A percentile compares a stretch with the other conserved stretches of the same genome.
Conservation (phyloP, 1,140 invertebrate genomes). For the Andricus grossulariae region DNA sequence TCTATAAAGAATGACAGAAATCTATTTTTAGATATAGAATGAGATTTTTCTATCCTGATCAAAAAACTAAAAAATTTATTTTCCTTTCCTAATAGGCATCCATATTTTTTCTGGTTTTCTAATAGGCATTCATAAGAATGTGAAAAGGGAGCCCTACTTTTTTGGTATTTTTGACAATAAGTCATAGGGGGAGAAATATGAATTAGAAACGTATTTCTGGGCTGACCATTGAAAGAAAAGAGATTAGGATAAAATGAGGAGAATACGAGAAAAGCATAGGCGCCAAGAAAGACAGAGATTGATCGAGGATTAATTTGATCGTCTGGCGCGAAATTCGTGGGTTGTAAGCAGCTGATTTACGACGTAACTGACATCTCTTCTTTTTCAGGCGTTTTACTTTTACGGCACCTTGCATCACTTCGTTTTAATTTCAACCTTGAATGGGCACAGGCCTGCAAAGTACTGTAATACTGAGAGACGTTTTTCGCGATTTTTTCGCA, state of each 20-base stretch:
- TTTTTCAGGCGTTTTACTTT: slow-evolving; percentile 19
- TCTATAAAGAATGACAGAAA: no score
- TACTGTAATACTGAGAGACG: slow-evolving; percentile 19
- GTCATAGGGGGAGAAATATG: no score
- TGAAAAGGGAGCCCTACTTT: no score
- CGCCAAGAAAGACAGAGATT: neutral
- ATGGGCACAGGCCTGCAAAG: slow-evolving; percentile 31
- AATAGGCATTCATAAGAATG: no score
- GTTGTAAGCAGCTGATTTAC: slow-evolving; percentile 40
- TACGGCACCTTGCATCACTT: slow-evolving; percentile 38
- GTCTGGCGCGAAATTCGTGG: neutral
- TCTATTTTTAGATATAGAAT: no score
- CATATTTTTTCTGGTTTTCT: no score
- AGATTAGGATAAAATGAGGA: neutral
- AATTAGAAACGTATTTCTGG: no score
- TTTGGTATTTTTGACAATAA: no score
- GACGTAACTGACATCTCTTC: slow-evolving; percentile 35
- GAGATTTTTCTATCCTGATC: no score
- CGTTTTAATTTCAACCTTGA: slow-evolving; percentile 49
- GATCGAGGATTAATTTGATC: slow-evolving; percentile 2
- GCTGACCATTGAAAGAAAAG: neutral
- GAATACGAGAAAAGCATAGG: neutral
- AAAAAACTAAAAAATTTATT: no score
- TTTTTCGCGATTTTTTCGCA: slow-evolving; percentile 33
- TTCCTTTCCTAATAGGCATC: no score